Evolutionary conservation across 2,888 invertebrate genomes (phyloP).

Genomic region (Trichopoda pennipes): DNA sequence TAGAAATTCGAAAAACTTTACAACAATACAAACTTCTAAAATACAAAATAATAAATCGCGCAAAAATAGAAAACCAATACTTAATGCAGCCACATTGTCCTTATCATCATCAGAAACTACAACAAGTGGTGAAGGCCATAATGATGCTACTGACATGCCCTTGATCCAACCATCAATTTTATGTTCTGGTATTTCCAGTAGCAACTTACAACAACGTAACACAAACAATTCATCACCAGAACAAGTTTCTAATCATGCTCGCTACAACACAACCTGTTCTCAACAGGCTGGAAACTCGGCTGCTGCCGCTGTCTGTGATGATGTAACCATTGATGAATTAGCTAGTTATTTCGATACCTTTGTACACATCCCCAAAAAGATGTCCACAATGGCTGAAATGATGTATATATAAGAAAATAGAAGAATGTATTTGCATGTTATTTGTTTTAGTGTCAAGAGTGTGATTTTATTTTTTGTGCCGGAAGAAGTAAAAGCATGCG

Average conservation of each 20-base stretch:
- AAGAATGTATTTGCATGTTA: constrained; percentile 18
- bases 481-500: neutral
- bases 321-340: constrained; percentile 95
- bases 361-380: constrained; percentile 98
- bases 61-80: constrained; percentile 27
- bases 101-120: constrained; percentile 1
- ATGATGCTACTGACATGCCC: neutral
- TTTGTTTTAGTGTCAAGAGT: neutral
- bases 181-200: constrained; percentile 13
- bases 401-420: constrained; percentile 90
- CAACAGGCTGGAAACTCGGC: constrained; percentile 87
- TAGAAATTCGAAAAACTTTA: constrained; percentile 71
- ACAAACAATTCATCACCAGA: constrained; percentile 46
- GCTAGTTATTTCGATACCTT: constrained; percentile 97
- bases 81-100: neutral
- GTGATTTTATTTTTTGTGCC: constrained; percentile 11
- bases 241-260: constrained; percentile 52
- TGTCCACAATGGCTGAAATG: constrained; percentile 99
- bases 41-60: constrained; percentile 53
- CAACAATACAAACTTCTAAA: constrained; percentile 70
- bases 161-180: constrained; percentile 17
- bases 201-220: constrained; percentile 31
- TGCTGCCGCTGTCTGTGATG: constrained; percentile 83
- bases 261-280: constrained; percentile 84
- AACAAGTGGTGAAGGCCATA: neutral